Evolutionary conservation across 2,888 invertebrate species (phyloP).

Genomic region (Neocrepidodera transversa): DNA sequence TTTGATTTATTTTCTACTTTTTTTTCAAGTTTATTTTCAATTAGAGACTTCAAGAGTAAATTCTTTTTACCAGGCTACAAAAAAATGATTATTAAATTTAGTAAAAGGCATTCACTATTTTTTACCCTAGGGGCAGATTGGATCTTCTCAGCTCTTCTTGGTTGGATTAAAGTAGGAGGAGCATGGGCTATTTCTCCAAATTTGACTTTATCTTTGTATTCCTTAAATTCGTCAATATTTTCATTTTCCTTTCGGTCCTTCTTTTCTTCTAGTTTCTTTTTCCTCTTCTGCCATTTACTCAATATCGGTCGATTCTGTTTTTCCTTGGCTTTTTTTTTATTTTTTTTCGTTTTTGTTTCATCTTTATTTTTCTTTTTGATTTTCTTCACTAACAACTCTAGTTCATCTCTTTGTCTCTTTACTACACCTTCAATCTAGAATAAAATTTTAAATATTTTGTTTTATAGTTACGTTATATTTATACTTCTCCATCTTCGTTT

Average conservation of each 20-base stretch:
- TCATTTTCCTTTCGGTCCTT: constrained; percentile 40
- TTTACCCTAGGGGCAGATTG: constrained; percentile 45
- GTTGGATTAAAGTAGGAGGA: constrained; percentile 70
- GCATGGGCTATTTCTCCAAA: constrained; percentile 80
- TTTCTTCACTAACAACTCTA: constrained; percentile 62
- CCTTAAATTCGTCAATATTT: constrained; percentile 56
- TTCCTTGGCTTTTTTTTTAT: constrained; percentile 55
- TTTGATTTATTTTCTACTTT: constrained; percentile 6
- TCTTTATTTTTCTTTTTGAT: constrained; percentile 50
- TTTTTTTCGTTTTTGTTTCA: constrained; percentile 55
- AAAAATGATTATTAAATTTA: no score
- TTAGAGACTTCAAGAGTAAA: constrained; percentile 66
- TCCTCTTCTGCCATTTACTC: constrained; percentile 64
- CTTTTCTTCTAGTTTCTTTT: constrained; percentile 62
- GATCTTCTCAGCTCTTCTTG: constrained; percentile 61
- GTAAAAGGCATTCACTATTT: no score
- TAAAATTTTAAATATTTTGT: background rate
- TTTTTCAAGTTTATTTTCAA: constrained; percentile 45
- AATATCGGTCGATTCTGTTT: constrained; percentile 55
- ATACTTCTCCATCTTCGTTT: constrained; percentile 63
- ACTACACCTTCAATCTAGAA: constrained; percentile 56
- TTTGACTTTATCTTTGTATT: constrained; percentile 67
- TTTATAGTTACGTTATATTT: background rate
- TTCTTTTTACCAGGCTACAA: constrained; percentile 70
- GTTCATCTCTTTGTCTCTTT: constrained; percentile 64